Conservation (phyloP, 2,888 invertebrate genomes). For the Melikaiella ostensackeni region DNA sequence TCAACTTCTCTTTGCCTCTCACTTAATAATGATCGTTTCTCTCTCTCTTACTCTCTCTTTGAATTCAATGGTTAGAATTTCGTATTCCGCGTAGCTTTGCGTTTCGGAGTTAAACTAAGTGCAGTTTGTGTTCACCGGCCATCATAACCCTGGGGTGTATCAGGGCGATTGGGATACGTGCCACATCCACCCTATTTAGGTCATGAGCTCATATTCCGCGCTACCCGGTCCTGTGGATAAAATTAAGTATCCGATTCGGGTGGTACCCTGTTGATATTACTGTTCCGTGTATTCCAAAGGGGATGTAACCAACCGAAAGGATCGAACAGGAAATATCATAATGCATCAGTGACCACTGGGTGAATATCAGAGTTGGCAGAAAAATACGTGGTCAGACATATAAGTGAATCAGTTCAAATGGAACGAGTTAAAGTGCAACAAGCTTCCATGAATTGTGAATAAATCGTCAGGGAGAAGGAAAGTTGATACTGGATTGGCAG, state of each 20-base stretch:
- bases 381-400: not conserved
- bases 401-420: not conserved
- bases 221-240: slow-evolving; percentile 51
- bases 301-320: not conserved
- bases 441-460: not conserved
- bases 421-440: not conserved
- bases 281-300: slow-evolving; percentile 16
- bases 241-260: slow-evolving; percentile 58
- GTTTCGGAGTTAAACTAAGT: slow-evolving; percentile 67
- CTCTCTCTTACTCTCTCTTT: not conserved
- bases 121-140: slow-evolving; percentile 66
- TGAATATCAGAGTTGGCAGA: not conserved
- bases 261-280: slow-evolving; percentile 13
- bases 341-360: not conserved
- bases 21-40: not conserved
- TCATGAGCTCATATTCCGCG: slow-evolving; percentile 57
- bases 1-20: not conserved
- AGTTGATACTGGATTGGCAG: not conserved
- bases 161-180: slow-evolving; percentile 67
- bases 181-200: slow-evolving; percentile 60
- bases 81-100: slow-evolving; percentile 64
- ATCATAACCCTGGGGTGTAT: slow-evolving; percentile 65
- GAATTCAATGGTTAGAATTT: slow-evolving; percentile 57
- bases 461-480: not conserved
- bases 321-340: not conserved